Percentiles rank a stretch among this genome's conserved stretches.
phyloP scores from a whole-genome alignment of 2,797 vertebrate genomes.

The Aldrovandia affinis region DNA sequence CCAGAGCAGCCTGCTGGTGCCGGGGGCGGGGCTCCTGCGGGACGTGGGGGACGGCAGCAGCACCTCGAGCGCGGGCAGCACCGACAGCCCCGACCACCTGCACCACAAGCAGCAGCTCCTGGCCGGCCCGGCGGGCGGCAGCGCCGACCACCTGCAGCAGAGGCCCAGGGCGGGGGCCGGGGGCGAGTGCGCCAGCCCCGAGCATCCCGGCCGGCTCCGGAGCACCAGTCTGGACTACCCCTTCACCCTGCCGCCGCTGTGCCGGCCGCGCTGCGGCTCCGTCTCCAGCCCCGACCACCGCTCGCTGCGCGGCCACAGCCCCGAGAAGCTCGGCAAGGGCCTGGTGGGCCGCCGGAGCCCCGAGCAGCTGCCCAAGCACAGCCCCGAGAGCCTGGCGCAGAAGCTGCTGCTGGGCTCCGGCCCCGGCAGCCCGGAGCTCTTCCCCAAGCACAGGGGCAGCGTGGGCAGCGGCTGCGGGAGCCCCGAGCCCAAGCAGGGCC shows the following conservation, averaged over 20 bases:
- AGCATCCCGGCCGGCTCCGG: slow-evolving; percentile 80
- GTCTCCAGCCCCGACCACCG: slow-evolving; percentile 85
- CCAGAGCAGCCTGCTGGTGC: slow-evolving; percentile 88
- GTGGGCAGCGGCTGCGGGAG: slow-evolving; percentile 77
- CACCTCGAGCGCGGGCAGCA: slow-evolving; percentile 92
- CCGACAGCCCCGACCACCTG: slow-evolving; percentile 87
- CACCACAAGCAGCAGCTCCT: slow-evolving; percentile 85
- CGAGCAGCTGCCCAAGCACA: slow-evolving; percentile 77
- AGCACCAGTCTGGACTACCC: slow-evolving; percentile 90
- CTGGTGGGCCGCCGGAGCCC: slow-evolving; percentile 83
- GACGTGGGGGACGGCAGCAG: slow-evolving; percentile 95
- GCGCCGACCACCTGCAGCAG: slow-evolving; percentile 79
- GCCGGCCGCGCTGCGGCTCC: slow-evolving; percentile 77
- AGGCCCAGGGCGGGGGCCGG: slow-evolving; percentile 66
- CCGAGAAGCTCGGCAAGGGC: slow-evolving; percentile 84
- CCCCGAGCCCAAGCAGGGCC: slow-evolving; percentile 84
- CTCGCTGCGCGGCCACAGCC: slow-evolving; percentile 86
- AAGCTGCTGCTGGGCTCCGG: slow-evolving; percentile 64
- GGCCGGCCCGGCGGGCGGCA: slow-evolving; percentile 61
- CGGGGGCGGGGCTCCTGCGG: slow-evolving; percentile 78
- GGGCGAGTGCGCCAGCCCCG: slow-evolving; percentile 63
- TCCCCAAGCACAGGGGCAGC: slow-evolving; percentile 86
- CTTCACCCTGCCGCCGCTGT: slow-evolving; percentile 75
- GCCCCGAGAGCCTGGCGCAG: slow-evolving; percentile 65
- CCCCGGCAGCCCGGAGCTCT: slow-evolving; percentile 83